Percentiles rank a stretch among this genome's conserved stretches.
phyloP scores from a whole-genome alignment of 2,113 vertebrate genomes.

The Micromys minutus region DNA sequence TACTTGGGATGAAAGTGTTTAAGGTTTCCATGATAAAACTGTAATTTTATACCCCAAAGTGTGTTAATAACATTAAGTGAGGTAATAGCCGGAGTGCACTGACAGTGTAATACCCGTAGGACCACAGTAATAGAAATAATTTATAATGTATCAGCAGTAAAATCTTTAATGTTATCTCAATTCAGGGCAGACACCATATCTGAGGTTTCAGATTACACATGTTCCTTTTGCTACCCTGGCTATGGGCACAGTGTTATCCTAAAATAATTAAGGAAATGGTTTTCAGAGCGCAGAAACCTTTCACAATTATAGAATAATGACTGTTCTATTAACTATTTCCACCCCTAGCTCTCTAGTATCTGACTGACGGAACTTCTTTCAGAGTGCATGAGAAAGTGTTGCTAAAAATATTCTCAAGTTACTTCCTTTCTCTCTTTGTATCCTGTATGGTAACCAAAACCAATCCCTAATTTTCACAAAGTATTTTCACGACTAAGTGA shows the following conservation, averaged over 20 bases:
- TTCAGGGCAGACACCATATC: conserved; percentile 91
- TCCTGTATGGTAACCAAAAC: background rate
- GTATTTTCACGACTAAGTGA: background rate
- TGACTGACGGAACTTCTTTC: conserved; percentile 31
- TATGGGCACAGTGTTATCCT: conserved; percentile 89
- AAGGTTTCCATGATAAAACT: conserved; percentile 97
- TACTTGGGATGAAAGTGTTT: conserved; percentile 97
- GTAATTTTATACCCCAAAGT: conserved; percentile 98
- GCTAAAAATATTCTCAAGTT: background rate
- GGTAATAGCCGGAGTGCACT: conserved; percentile 96
- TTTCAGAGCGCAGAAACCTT: conserved; percentile 85
- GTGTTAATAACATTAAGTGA: conserved; percentile 99
- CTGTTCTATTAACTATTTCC: conserved; percentile 84
- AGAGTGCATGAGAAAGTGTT: conserved; percentile 46
- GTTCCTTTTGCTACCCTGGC: conserved; percentile 80
- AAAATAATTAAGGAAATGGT: conserved; percentile 97
- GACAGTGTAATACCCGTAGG: conserved; percentile 94
- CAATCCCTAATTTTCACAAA: background rate
- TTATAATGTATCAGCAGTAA: conserved; percentile 99
- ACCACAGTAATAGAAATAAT: conserved; percentile 96
- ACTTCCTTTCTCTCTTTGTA: conserved; percentile 17
- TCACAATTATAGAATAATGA: conserved; percentile 81
- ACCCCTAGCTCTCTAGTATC: conserved; percentile 65
- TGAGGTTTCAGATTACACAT: conserved; percentile 91
- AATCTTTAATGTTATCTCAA: conserved; percentile 97